Percentiles rank a stretch among this genome's conserved stretches.
phyloP scores from a whole-genome alignment of 2,888 invertebrate genomes.

The Polyploca ridens region DNA sequence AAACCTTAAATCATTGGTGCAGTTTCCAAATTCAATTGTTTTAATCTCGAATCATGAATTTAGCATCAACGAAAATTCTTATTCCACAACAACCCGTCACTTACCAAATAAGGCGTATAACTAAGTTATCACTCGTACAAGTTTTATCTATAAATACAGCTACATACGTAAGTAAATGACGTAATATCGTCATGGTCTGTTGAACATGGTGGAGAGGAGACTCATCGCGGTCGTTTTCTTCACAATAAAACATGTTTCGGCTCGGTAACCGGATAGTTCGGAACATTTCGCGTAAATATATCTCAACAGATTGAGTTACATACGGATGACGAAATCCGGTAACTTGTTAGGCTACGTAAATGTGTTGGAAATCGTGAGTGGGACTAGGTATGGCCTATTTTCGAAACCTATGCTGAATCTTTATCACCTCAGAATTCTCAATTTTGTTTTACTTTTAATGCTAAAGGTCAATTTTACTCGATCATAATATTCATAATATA shows the following conservation, averaged over 20 bases:
- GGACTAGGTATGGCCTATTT: too few relatives aligned
- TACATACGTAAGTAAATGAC: conserved; percentile 7
- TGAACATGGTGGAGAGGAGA: conserved; percentile 8
- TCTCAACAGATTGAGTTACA: conserved; percentile 18
- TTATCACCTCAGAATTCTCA: too few relatives aligned
- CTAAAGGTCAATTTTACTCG: too few relatives aligned
- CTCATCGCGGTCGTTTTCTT: conserved; percentile 20
- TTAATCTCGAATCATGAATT: too few relatives aligned
- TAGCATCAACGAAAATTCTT: neutral
- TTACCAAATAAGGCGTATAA: neutral
- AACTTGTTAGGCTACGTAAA: neutral
- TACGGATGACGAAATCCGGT: conserved; percentile 13
- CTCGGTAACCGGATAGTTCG: conserved; percentile 25
- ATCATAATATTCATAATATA: too few relatives aligned
- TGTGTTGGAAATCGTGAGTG: too few relatives aligned
- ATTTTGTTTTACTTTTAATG: too few relatives aligned
- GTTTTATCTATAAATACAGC: conserved; percentile 15
- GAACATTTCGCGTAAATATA: conserved; percentile 28
- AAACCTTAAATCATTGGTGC: too few relatives aligned
- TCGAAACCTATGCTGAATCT: too few relatives aligned
- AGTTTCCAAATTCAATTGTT: too few relatives aligned
- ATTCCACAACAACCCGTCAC: neutral
- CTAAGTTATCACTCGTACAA: neutral
- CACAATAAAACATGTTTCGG: conserved; percentile 20
- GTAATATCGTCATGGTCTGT: neutral